Conservation (phyloP, 2,113 vertebrate species). For the Barbus barbus region DNA sequence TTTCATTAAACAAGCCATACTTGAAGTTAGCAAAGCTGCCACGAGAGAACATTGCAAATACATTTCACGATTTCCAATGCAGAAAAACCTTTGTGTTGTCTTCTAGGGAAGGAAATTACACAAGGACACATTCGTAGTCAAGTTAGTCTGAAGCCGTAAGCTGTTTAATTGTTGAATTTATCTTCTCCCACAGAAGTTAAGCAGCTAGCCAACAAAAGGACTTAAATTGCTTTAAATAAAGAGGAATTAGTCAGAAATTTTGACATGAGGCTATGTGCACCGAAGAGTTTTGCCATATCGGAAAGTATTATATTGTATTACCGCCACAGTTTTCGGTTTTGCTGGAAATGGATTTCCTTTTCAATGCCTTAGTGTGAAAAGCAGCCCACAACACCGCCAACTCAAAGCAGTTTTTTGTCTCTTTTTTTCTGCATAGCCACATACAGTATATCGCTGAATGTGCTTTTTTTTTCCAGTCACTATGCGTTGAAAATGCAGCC, state of each 20-base stretch:
- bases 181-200: slow-evolving; percentile 7
- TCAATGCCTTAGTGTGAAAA: background rate
- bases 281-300: background rate
- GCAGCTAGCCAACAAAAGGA: background rate
- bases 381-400: slow-evolving; percentile 14
- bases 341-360: slow-evolving; percentile 15
- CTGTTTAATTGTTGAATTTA: background rate
- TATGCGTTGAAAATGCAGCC: background rate
- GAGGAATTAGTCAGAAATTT: background rate
- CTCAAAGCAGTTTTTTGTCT: background rate
- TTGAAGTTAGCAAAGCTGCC: background rate
- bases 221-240: background rate
- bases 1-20: background rate
- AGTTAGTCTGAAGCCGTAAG: background rate
- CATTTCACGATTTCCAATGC: background rate
- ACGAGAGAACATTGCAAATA: background rate
- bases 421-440: background rate
- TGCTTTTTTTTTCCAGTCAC: slow-evolving; percentile 1
- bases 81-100: background rate
- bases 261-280: background rate
- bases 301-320: background rate
- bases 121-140: background rate
- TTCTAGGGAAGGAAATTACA: background rate
- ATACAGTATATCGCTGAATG: background rate
- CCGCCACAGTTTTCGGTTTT: background rate